Percentiles rank a stretch among this genome's conserved stretches.
Evolutionary conservation across 2,113 vertebrate genomes (phyloP).

Genomic region (Cyphomyrus discorhynchus): DNA sequence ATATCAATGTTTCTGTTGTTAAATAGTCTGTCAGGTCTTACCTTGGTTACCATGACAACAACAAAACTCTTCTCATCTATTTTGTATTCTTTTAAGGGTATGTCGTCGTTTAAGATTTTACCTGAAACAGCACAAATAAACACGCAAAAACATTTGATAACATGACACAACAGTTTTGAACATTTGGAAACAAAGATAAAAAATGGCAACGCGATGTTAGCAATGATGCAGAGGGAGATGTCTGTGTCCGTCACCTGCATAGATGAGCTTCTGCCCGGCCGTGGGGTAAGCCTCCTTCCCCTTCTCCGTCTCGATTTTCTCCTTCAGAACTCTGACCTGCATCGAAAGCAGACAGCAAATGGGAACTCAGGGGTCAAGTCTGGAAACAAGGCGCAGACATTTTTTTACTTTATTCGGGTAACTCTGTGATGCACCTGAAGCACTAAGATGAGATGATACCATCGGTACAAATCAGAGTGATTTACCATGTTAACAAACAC

Average conservation of each 20-base stretch:
- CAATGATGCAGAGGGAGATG: not conserved
- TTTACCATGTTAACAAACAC: not conserved
- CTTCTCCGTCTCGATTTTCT: slow-evolving; percentile 59
- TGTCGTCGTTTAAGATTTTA: slow-evolving; percentile 65
- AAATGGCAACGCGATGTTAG: not conserved
- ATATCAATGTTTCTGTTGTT: not conserved
- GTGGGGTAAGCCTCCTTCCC: slow-evolving; percentile 61
- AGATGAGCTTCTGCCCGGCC: slow-evolving; percentile 64
- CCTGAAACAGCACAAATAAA: slow-evolving; percentile 39
- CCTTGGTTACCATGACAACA: slow-evolving; percentile 69
- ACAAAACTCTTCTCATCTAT: slow-evolving; percentile 70
- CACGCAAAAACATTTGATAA: not conserved
- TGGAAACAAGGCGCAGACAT: not conserved
- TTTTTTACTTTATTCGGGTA: not conserved
- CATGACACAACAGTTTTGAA: not conserved
- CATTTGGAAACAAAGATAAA: not conserved
- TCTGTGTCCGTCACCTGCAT: slow-evolving; percentile 54
- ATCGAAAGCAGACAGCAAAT: not conserved
- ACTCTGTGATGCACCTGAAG: not conserved
- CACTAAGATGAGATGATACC: not conserved
- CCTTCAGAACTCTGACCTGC: slow-evolving; percentile 61
- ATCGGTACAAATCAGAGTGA: not conserved
- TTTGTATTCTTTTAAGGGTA: slow-evolving; percentile 60
- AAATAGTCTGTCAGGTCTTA: slow-evolving; percentile 33
- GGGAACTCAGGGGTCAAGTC: not conserved